phyloP scores from a whole-genome alignment of 2,113 vertebrate genomes.

The Thunnus thynnus region DNA sequence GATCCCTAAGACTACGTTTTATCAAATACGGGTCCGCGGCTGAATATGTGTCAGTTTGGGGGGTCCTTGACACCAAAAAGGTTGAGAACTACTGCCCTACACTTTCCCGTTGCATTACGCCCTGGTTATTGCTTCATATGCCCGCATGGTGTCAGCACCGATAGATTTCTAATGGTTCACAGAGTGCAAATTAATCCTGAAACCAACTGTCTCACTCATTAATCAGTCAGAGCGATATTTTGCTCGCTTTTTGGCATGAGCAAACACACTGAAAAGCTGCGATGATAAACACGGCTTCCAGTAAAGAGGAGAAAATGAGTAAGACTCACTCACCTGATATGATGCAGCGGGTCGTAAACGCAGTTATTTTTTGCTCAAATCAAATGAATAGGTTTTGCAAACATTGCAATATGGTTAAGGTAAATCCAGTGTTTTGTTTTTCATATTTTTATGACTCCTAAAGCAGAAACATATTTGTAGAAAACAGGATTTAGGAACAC shows the following conservation, averaged over 20 bases:
- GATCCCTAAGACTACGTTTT: no score
- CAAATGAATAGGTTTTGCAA: neutral
- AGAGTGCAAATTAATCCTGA: neutral
- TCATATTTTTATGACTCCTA: neutral
- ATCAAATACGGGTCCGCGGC: no score
- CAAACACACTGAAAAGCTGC: neutral
- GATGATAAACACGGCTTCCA: neutral
- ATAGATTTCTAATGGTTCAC: neutral
- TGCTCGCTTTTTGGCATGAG: neutral
- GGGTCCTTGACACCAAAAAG: no score
- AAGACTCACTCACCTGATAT: neutral
- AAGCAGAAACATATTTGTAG: neutral
- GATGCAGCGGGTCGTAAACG: neutral
- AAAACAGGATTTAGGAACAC: neutral
- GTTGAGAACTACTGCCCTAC: no score
- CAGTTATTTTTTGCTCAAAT: neutral
- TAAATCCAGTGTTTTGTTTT: fast-evolving
- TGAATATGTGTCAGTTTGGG: no score
- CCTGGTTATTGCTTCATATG: conserved; percentile 14
- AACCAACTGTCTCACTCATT: neutral
- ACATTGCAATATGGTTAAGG: fast-evolving
- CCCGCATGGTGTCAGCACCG: conserved; percentile 65
- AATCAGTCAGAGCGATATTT: neutral
- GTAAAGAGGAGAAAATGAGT: neutral
- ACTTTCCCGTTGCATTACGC: no score